These are phyloP conservation scores for Diachrysia chrysitis DNA, from an alignment of 2,888 invertebrate species.

Conservation along the genomic window DNA sequence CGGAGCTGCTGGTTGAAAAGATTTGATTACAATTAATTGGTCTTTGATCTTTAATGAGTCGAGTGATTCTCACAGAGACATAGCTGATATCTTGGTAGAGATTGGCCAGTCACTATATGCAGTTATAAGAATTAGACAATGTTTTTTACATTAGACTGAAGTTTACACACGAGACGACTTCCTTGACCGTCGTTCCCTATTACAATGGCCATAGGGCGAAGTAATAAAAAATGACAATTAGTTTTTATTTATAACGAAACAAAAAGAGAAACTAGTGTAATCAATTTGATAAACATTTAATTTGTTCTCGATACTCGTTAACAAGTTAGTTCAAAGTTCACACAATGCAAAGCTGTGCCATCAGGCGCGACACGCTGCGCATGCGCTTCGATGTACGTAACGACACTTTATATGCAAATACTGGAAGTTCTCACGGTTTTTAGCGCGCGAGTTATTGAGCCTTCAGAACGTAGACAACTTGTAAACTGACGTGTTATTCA, in stretches of 20 bases:
- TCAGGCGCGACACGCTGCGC: background rate
- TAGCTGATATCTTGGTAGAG: too few relatives aligned
- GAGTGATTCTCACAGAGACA: too few relatives aligned
- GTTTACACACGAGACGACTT: too few relatives aligned
- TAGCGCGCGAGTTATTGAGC: background rate
- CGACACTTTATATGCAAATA: conserved; percentile 16
- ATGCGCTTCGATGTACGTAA: conserved; percentile 6
- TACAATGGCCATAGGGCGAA: background rate
- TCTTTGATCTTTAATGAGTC: too few relatives aligned
- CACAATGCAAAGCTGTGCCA: background rate
- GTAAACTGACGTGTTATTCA: background rate
- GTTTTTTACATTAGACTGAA: too few relatives aligned
- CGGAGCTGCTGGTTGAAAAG: too few relatives aligned
- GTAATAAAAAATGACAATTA: background rate
- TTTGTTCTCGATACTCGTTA: background rate
- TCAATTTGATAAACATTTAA: background rate
- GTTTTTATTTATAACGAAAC: background rate
- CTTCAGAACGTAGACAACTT: background rate
- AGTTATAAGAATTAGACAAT: too few relatives aligned
- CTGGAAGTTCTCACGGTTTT: conserved; percentile 15
- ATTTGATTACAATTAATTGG: too few relatives aligned
- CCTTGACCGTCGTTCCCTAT: background rate
- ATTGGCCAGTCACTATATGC: too few relatives aligned
- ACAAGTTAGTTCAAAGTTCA: background rate
- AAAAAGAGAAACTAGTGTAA: background rate